Evolutionary conservation across 2,113 vertebrate species (phyloP), one percentile per base, ranked within the genome.

Genomic region (Craseonycteris thonglongyai): DNA sequence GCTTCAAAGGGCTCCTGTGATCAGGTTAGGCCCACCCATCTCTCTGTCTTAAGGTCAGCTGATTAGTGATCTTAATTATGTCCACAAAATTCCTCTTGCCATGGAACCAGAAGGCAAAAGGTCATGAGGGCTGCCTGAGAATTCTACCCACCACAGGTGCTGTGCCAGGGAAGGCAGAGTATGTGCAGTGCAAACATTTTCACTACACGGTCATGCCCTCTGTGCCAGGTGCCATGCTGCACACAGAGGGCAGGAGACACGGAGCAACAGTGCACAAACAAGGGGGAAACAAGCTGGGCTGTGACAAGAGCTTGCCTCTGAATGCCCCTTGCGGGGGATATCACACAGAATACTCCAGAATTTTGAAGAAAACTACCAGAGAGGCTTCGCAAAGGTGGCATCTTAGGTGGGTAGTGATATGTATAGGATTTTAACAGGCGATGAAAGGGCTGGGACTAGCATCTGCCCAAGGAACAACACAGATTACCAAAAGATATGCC

Each of bases 181-280:
- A 42, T 5, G n/a, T 78, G 40, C 30, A 5, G 14, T 7, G 5
- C 59, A 61, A 56, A 76, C 54, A 56, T n/a, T 47, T 13, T 7
- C 9, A 2, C 19, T 19, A 38, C 1, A 66, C 47, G 40, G 15
- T 14, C 38, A 9, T 0, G 0, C 15, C 28, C 45, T 56, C 33
- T 14, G 38, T 63, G 15, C 61, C 65, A 30, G 65, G 28, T 33
- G 22, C 42, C 1, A 11, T 7, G 9, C 35, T 47, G 35, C 16
- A 35, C 28, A 3, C 45, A 45, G 56, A 51, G 16, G 49, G 51
- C 59, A 42, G 33, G 47, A 45, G 63, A 15, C 18, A 11, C 1
- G 28, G 81, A 40, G 28, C 22, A 8, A 22, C 65, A 7, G 21
- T 11, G 68, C 38, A 58, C 47, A 51, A 54, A 66, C 45, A 92